A percentile compares a stretch with the other conserved stretches of the same genome.
Conservation (phyloP, 1,140 invertebrate genomes). For the Plectrocnemia conspersa region DNA sequence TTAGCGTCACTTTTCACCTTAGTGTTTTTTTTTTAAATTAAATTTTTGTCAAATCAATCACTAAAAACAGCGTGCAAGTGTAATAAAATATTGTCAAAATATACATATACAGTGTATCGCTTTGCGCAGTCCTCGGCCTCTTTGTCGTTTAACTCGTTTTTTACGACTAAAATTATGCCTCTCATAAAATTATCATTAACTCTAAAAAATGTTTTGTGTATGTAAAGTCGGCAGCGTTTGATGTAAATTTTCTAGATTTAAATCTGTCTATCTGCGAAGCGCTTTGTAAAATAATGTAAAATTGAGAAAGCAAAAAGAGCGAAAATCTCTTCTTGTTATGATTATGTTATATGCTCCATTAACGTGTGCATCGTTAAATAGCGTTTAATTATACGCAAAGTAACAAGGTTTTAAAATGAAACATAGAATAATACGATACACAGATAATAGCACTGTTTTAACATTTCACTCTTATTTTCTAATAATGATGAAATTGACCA, state of each 20-base stretch:
- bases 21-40: background rate
- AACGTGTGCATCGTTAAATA: too few species aligned
- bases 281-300: background rate
- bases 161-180: slow-evolving; percentile 12
- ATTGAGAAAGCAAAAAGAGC: background rate
- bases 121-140: background rate
- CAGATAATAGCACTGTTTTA: too few species aligned
- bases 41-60: background rate
- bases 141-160: slow-evolving; percentile 3
- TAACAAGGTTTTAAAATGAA: too few species aligned
- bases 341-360: too few species aligned
- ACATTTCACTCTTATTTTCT: too few species aligned
- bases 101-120: too few species aligned
- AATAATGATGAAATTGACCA: too few species aligned
- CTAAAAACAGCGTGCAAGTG: too few species aligned
- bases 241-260: background rate
- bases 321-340: too few species aligned
- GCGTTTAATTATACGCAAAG: too few species aligned
- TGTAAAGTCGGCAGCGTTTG: background rate
- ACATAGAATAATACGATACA: too few species aligned
- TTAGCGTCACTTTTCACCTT: background rate
- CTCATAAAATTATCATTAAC: slow-evolving; percentile 19
- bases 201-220: slow-evolving; percentile 5
- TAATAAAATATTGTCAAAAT: too few species aligned
- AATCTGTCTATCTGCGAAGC: background rate